Evolutionary conservation across 1,140 invertebrate species (phyloP).

Genomic region (Sinonovacula constricta): DNA sequence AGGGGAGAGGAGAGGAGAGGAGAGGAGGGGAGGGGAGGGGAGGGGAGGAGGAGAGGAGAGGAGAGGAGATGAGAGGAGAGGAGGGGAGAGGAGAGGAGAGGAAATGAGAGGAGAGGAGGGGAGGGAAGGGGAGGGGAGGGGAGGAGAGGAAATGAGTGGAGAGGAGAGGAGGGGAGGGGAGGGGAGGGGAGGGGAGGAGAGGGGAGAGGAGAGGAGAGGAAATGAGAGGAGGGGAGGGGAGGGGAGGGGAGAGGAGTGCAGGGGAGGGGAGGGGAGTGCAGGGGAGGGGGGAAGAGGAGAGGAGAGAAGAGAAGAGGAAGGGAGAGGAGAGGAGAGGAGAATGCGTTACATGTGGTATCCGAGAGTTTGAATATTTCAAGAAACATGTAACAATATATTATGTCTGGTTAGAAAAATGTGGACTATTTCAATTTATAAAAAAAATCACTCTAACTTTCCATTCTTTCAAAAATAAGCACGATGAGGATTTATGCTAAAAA

Average conservation of each 20-base stretch:
- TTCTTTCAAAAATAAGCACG: too few species aligned
- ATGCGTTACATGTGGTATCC: too few species aligned
- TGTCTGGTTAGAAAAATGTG: too few species aligned
- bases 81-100: not conserved
- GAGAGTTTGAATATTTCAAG: too few species aligned
- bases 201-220: too few species aligned
- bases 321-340: not conserved
- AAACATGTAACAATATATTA: too few species aligned
- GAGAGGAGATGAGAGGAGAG: not conserved
- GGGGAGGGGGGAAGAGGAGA: not conserved
- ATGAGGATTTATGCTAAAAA: too few species aligned
- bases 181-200: not conserved
- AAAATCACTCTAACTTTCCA: too few species aligned
- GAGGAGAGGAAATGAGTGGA: not conserved
- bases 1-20: not conserved
- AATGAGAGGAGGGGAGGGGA: not conserved
- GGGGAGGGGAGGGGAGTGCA: not conserved
- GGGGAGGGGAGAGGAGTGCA: not conserved
- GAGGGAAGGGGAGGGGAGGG: not conserved
- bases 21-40: not conserved
- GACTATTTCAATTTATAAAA: too few species aligned
- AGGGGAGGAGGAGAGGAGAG: not conserved
- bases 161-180: not conserved
- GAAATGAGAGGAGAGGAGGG: not conserved
- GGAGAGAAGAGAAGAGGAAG: not conserved